Evolutionary conservation across 2,888 invertebrate genomes (phyloP).

Genomic region (Trachelus tabidus): DNA sequence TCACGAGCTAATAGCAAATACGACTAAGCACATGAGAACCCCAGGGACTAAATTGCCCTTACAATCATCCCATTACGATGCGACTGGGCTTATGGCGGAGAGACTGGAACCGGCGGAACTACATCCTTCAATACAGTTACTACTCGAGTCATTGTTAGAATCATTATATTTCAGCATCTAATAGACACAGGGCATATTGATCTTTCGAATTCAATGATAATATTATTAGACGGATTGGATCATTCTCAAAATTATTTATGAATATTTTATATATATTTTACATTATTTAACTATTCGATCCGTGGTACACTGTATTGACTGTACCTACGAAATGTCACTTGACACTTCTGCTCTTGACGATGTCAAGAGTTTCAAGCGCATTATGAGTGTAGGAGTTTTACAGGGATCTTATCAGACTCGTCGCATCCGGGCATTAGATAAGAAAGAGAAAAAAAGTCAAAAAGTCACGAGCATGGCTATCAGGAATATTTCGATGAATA

Average conservation of each 20-base stretch:
- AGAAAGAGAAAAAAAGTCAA: not conserved
- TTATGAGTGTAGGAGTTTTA: not conserved
- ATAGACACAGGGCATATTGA: not conserved
- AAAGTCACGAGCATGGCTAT: not conserved
- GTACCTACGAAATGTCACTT: not conserved
- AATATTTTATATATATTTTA: not conserved
- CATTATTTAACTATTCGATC: not conserved
- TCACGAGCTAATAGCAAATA: not conserved
- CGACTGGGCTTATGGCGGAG: constrained; percentile 5
- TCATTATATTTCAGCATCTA: not conserved
- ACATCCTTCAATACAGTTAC: constrained; percentile 27
- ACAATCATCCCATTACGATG: constrained; percentile 54
- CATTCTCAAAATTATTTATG: not conserved
- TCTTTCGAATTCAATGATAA: not conserved
- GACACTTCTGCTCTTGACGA: not conserved
- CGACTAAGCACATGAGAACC: not conserved
- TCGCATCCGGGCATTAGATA: not conserved
- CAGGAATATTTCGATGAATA: not conserved
- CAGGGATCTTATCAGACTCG: not conserved
- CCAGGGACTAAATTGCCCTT: constrained; percentile 44
- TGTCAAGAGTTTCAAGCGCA: not conserved
- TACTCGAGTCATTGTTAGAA: not conserved
- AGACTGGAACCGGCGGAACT: constrained; percentile 37
- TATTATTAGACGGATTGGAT: not conserved
- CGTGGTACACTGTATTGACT: not conserved